Percentiles rank a stretch among this genome's conserved stretches.
Evolutionary conservation across 2,797 vertebrate species (phyloP).

Genomic region (Gymnothorax reevesii): DNA sequence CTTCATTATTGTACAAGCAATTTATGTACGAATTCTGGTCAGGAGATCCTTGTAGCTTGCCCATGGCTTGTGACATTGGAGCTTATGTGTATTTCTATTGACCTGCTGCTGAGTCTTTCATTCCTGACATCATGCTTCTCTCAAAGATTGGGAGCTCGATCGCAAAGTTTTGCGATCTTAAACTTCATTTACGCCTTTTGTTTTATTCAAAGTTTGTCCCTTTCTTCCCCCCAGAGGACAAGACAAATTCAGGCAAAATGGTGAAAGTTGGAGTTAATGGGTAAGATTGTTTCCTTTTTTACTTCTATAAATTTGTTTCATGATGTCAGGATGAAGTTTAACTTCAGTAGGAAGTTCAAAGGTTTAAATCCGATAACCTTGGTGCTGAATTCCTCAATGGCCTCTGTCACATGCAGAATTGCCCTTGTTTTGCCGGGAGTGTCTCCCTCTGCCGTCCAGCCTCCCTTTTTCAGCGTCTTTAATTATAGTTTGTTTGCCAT

Average conservation of each 20-base stretch:
- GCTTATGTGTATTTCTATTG: background rate
- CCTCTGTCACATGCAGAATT: background rate
- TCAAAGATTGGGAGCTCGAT: background rate
- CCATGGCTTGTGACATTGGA: background rate
- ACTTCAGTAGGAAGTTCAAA: slow-evolving; percentile 3
- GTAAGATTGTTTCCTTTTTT: slow-evolving; percentile 57
- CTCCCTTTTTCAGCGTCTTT: background rate
- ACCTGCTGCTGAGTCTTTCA: background rate
- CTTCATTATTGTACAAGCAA: background rate
- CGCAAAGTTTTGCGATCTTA: background rate
- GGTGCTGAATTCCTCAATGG: slow-evolving; percentile 1
- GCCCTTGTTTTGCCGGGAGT: background rate
- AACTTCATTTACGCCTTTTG: background rate
- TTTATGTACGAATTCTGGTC: background rate
- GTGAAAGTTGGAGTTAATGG: slow-evolving; percentile 82
- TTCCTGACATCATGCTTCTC: background rate
- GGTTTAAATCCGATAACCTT: background rate
- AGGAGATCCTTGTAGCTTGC: background rate
- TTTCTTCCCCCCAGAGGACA: slow-evolving; percentile 64
- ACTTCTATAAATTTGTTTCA: background rate
- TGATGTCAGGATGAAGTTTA: background rate
- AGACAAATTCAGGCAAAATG: slow-evolving; percentile 72
- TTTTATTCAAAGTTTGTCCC: slow-evolving; percentile 10
- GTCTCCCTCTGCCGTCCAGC: background rate
- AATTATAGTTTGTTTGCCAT: slow-evolving; percentile 18